These are phyloP conservation scores for Typhlomys cinereus DNA, from an alignment of 2,113 vertebrate species.

Conservation along the genomic window DNA sequence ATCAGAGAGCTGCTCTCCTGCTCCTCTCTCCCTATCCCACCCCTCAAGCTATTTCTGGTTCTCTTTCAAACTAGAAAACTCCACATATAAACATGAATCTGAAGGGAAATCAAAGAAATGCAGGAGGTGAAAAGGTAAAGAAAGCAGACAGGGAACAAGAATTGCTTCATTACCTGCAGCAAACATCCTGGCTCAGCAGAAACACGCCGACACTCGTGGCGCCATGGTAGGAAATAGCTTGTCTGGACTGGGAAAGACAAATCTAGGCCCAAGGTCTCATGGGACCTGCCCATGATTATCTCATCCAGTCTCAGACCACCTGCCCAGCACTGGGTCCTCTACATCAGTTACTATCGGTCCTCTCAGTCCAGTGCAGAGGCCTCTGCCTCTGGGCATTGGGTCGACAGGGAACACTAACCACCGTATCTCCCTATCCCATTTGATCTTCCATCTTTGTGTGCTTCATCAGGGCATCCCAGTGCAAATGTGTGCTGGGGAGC, in stretches of 20 bases:
- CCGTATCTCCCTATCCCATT: too few species aligned
- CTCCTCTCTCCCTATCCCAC: not conserved
- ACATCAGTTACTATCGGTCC: too few species aligned
- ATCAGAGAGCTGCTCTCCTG: not conserved
- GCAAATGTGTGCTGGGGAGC: not conserved
- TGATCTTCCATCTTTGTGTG: not conserved
- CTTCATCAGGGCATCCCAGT: not conserved
- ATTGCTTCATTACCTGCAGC: not conserved
- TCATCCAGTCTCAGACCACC: not conserved
- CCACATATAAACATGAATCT: not conserved
- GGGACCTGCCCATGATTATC: not conserved
- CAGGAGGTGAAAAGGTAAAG: not conserved
- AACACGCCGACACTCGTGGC: not conserved
- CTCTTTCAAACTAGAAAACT: conserved; percentile 2
- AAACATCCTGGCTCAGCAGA: not conserved
- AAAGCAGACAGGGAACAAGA: not conserved
- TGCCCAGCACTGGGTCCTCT: not conserved
- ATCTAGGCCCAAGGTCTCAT: not conserved
- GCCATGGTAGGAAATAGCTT: not conserved
- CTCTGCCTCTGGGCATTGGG: too few species aligned
- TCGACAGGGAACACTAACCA: too few species aligned
- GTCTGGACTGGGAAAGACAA: not conserved
- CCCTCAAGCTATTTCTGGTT: not conserved
- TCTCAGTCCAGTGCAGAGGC: not conserved
- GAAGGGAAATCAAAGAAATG: not conserved